phyloP scores from a whole-genome alignment of 2,888 invertebrate genomes.

The Leptinotarsa tumamoca region DNA sequence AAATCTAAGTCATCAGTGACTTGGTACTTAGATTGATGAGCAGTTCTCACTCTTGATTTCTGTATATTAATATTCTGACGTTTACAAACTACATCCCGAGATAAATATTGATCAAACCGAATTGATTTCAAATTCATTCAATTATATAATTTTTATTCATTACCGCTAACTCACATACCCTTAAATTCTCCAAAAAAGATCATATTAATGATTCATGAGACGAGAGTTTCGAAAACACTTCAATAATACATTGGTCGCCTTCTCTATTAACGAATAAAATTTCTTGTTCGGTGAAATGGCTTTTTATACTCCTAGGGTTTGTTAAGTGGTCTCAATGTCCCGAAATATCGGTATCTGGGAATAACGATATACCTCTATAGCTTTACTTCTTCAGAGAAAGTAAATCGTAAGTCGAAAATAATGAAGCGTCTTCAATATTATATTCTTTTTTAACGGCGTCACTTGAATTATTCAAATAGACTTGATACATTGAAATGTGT shows the following conservation, averaged over 20 bases:
- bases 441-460: too few species aligned
- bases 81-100: too few species aligned
- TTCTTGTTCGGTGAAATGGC: not conserved
- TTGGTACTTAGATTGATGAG: too few species aligned
- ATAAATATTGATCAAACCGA: too few species aligned
- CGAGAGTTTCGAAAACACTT: not conserved
- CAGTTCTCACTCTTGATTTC: too few species aligned
- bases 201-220: not conserved
- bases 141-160: not conserved
- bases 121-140: not conserved
- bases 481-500: too few species aligned
- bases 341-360: constrained; percentile 1
- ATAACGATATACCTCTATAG: not conserved
- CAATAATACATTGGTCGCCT: constrained; percentile 10
- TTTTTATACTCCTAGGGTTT: not conserved
- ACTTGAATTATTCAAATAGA: too few species aligned
- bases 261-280: constrained; percentile 6
- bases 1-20: too few species aligned
- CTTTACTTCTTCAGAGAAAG: not conserved
- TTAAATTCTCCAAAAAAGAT: not conserved
- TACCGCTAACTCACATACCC: not conserved
- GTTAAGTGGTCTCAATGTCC: not conserved
- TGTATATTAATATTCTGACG: too few species aligned
- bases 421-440: not conserved
- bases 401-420: not conserved